These are phyloP conservation scores for Euglossa dilemma DNA, from an alignment of 1,140 invertebrate genomes.

Conservation along the genomic window DNA sequence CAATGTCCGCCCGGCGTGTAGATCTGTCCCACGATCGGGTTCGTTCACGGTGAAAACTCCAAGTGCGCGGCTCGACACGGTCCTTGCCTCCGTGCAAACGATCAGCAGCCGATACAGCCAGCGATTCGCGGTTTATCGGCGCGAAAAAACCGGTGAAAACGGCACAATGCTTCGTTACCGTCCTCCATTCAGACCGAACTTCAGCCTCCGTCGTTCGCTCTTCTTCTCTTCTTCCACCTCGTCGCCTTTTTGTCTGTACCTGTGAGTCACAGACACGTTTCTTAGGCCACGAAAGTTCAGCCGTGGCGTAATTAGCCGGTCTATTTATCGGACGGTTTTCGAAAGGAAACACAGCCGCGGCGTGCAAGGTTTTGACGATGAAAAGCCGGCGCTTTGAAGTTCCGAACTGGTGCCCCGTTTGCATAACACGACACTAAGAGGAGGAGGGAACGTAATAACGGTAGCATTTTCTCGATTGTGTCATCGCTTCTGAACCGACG, in stretches of 20 bases:
- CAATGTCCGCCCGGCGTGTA: slow-evolving; percentile 7
- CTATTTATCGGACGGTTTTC: slow-evolving; percentile 50
- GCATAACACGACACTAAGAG: slow-evolving; percentile 53
- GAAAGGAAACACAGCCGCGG: slow-evolving; percentile 46
- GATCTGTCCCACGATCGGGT: slow-evolving; percentile 37
- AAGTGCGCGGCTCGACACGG: slow-evolving; percentile 2
- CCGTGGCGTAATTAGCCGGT: slow-evolving; percentile 52
- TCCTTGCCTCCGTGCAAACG: background rate
- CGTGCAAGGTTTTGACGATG: slow-evolving; percentile 33
- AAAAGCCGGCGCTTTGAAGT: slow-evolving; percentile 33
- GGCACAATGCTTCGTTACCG: slow-evolving; percentile 41
- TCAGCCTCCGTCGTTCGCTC: slow-evolving; percentile 10
- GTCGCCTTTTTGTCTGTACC: background rate
- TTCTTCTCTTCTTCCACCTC: too few relatives aligned
- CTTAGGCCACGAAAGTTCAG: slow-evolving; percentile 43
- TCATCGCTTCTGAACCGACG: slow-evolving; percentile 72
- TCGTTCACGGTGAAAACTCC: slow-evolving; percentile 33
- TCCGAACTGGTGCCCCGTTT: slow-evolving; percentile 57
- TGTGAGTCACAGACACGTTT: slow-evolving; percentile 48
- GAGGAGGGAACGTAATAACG: slow-evolving; percentile 68
- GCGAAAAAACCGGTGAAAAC: background rate
- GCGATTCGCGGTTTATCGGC: slow-evolving; percentile 16
- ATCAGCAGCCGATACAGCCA: background rate
- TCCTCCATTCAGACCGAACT: slow-evolving; percentile 28
- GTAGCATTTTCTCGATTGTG: slow-evolving; percentile 79